Conservation (phyloP, 1,140 invertebrate genomes). For the Antheraea pernyi region DNA sequence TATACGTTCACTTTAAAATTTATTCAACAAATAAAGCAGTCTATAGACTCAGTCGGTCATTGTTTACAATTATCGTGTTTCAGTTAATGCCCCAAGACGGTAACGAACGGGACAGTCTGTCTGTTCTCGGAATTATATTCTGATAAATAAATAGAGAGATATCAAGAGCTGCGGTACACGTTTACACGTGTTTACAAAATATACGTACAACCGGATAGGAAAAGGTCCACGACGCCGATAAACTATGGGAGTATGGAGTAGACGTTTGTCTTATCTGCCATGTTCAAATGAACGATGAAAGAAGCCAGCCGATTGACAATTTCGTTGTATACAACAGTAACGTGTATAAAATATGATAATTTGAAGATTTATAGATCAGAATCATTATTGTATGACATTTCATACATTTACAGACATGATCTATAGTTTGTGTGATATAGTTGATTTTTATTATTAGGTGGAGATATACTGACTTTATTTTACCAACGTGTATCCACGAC, state of each 20-base stretch:
- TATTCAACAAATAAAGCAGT: slow-evolving; percentile 8
- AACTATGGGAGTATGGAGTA: not conserved
- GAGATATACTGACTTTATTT: too few relatives aligned
- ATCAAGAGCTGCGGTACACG: slow-evolving; percentile 13
- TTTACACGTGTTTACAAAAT: slow-evolving; percentile 25
- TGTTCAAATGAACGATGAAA: not conserved
- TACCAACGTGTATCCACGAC: too few relatives aligned
- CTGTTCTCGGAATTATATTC: slow-evolving; percentile 20
- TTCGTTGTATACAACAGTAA: not conserved
- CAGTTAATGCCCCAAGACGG: slow-evolving; percentile 24
- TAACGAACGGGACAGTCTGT: slow-evolving; percentile 18
- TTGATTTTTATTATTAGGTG: too few relatives aligned
- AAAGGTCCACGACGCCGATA: not conserved
- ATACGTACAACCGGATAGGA: not conserved
- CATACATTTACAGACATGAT: too few relatives aligned
- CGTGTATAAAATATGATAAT: not conserved
- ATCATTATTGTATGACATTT: too few relatives aligned
- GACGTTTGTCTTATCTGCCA: not conserved
- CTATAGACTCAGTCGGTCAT: slow-evolving; percentile 8
- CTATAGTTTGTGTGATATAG: too few relatives aligned
- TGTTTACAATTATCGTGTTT: slow-evolving; percentile 30
- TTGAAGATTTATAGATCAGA: not conserved
- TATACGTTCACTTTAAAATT: slow-evolving; percentile 4
- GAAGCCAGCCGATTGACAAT: not conserved
- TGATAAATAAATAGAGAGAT: slow-evolving; percentile 2